Evolutionary conservation across 2,888 invertebrate genomes (phyloP).

Genomic region (Hypomecis atomaria): DNA sequence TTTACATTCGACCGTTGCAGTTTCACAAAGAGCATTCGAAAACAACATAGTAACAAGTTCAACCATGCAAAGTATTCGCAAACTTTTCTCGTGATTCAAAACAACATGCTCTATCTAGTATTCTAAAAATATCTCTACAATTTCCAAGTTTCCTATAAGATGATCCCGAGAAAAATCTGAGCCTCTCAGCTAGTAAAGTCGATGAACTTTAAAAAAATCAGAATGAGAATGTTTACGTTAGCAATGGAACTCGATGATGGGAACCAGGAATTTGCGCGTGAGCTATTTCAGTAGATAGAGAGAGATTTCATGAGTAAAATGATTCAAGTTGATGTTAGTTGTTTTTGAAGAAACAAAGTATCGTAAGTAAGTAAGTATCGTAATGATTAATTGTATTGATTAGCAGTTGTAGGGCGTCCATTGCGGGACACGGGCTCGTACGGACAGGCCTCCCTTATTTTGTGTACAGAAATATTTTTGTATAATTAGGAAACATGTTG

Average conservation of each 20-base stretch:
- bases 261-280: conserved; percentile 54
- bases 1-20: neutral
- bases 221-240: conserved; percentile 55
- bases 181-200: conserved; percentile 39
- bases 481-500: too few relatives aligned
- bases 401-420: too few relatives aligned
- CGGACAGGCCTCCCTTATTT: too few relatives aligned
- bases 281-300: conserved; percentile 31
- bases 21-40: neutral
- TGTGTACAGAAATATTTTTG: too few relatives aligned
- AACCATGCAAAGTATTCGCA: neutral
- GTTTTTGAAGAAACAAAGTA: too few relatives aligned
- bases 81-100: conserved; percentile 6
- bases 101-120: neutral
- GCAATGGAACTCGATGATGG: conserved; percentile 46
- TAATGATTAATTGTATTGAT: too few relatives aligned
- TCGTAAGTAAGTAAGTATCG: too few relatives aligned
- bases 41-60: neutral
- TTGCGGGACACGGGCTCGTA: too few relatives aligned
- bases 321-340: too few relatives aligned
- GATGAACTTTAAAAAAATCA: conserved; percentile 50
- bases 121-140: conserved; percentile 2
- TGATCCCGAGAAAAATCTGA: conserved; percentile 26
- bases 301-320: conserved; percentile 20
- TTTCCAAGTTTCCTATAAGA: neutral